A percentile compares a stretch with the other conserved stretches of the same genome.
Conservation (phyloP, 1,140 invertebrate species). For the Cyclargus thomasi region DNA sequence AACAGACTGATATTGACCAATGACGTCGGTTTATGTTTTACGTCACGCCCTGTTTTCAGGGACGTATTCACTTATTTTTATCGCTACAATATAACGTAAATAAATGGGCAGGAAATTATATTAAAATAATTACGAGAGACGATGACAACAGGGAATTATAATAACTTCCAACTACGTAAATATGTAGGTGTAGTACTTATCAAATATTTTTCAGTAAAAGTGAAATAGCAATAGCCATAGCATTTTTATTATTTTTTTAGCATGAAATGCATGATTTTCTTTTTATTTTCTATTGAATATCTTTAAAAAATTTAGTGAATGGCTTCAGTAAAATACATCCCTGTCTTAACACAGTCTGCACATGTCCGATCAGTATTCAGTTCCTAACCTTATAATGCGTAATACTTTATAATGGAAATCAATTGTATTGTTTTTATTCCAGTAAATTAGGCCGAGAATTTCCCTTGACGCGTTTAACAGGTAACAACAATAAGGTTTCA, state of each 20-base stretch:
- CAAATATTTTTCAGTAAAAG: neutral
- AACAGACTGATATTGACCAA: constrained; percentile 45
- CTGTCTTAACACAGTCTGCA: constrained; percentile 50
- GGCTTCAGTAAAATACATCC: constrained; percentile 36
- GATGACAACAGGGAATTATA: constrained; percentile 32
- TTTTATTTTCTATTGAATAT: neutral
- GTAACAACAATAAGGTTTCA: constrained; percentile 18
- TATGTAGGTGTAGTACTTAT: neutral
- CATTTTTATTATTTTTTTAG: constrained; percentile 17
- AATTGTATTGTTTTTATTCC: constrained; percentile 51
- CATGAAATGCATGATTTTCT: neutral
- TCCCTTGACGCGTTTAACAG: constrained; percentile 24
- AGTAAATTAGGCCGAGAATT: constrained; percentile 50
- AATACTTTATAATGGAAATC: constrained; percentile 55
- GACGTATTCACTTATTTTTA: constrained; percentile 63
- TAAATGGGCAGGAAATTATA: constrained; percentile 43
- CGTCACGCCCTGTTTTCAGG: constrained; percentile 69
- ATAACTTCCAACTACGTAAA: constrained; percentile 10
- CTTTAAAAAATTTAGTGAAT: neutral
- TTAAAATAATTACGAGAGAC: constrained; percentile 39
- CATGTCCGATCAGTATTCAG: constrained; percentile 54
- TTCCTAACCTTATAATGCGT: constrained; percentile 36
- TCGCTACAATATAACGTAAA: constrained; percentile 49
- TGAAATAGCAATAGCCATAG: no score
- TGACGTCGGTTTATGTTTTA: constrained; percentile 56